These are phyloP conservation scores for Gadus chalcogrammus DNA, from an alignment of 2,113 vertebrate species.

Conservation along the genomic window DNA sequence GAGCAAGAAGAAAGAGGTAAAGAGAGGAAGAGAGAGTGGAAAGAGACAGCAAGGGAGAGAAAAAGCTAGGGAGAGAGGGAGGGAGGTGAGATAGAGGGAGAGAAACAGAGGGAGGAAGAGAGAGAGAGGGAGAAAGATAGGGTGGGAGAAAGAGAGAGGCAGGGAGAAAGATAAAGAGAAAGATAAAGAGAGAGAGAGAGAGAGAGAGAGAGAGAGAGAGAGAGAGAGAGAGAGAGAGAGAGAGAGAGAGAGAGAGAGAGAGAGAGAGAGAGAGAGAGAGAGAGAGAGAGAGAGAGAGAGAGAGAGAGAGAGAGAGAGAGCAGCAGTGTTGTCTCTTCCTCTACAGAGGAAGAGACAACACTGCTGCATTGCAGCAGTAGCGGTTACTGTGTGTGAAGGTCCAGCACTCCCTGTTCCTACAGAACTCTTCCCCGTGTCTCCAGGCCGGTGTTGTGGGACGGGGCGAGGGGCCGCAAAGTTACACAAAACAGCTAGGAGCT, in stretches of 20 bases:
- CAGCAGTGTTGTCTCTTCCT: too few relatives aligned
- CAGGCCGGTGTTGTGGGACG: too few relatives aligned
- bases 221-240: conserved; percentile 25
- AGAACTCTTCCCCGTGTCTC: background rate
- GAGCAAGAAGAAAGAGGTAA: too few relatives aligned
- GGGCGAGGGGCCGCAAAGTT: too few relatives aligned
- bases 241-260: too few relatives aligned
- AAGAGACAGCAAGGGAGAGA: too few relatives aligned
- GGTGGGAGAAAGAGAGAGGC: background rate
- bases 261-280: too few relatives aligned
- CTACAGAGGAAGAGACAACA: conserved; percentile 43
- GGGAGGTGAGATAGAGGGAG: too few relatives aligned
- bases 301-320: too few relatives aligned
- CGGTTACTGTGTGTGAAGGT: conserved; percentile 38
- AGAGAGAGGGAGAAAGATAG: background rate
- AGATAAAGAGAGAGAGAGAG: background rate
- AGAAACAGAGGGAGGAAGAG: background rate
- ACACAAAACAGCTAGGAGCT: too few relatives aligned
- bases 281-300: too few relatives aligned
- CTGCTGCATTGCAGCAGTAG: conserved; percentile 65
- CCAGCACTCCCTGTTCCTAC: conserved; percentile 26
- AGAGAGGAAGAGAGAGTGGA: too few relatives aligned
- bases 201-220: conserved; percentile 25
- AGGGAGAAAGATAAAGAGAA: conserved; percentile 23
- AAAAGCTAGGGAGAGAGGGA: background rate